Evolutionary conservation across 2,888 invertebrate species (phyloP).

Genomic region (Macrophya alboannulata): DNA sequence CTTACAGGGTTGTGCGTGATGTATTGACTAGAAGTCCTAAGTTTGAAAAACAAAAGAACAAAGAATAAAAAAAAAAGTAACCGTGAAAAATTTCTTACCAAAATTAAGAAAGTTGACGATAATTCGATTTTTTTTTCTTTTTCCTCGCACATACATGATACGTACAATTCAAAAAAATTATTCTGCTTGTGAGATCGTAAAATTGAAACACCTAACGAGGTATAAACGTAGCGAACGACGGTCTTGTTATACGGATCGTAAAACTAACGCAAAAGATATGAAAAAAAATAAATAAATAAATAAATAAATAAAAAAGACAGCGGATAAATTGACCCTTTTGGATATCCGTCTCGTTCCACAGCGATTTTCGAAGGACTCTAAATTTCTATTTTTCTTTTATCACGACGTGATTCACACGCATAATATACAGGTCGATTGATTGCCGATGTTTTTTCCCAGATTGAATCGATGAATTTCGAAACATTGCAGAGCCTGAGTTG

Average conservation of each 20-base stretch:
- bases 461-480: conserved; percentile 13
- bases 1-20: background rate
- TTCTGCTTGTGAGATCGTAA: too few relatives aligned
- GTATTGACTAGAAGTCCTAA: background rate
- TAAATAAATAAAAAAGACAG: too few relatives aligned
- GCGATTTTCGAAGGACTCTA: background rate
- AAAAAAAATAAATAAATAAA: background rate
- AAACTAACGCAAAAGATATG: background rate
- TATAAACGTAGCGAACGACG: background rate
- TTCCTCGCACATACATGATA: too few relatives aligned
- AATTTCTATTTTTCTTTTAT: background rate
- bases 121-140: background rate
- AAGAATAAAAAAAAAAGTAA: too few relatives aligned
- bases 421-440: conserved; percentile 25
- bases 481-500: background rate
- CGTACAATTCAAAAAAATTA: background rate
- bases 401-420: background rate
- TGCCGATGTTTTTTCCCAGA: background rate
- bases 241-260: background rate
- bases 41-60: background rate
- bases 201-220: background rate
- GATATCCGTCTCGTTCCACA: background rate
- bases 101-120: too few relatives aligned
- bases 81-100: background rate
- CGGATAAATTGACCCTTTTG: conserved; percentile 13